Conservation (phyloP, 1,140 invertebrate genomes). For the Drosophila ambigua region DNA sequence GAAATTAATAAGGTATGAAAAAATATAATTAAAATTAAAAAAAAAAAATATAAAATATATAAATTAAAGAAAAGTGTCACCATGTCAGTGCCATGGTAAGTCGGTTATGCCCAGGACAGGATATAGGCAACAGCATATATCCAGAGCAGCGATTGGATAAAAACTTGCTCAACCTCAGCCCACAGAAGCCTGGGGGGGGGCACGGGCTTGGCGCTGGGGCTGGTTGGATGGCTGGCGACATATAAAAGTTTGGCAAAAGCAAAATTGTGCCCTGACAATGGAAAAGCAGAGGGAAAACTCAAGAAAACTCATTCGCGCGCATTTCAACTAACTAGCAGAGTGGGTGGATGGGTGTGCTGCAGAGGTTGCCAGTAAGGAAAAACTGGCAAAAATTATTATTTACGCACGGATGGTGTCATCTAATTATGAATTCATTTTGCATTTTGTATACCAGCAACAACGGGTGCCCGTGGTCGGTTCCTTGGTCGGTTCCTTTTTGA, state of each 20-base stretch:
- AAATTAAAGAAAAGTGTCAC: too few relatives aligned
- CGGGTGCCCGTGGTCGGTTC: conserved; percentile 1
- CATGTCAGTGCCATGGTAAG: too few relatives aligned
- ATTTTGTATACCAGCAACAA: conserved; percentile 66
- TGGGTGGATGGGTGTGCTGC: conserved; percentile 3
- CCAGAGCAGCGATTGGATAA: conserved; percentile 44
- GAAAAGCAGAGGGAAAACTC: conserved; percentile 44
- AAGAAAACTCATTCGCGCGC: conserved; percentile 79
- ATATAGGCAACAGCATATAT: conserved; percentile 7
- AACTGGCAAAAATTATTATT: conserved; percentile 79
- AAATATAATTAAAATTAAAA: too few relatives aligned
- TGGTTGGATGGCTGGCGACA: conserved; percentile 51
- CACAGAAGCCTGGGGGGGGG: conserved; percentile 16
- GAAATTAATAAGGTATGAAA: too few relatives aligned
- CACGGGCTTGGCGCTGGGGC: conserved; percentile 1
- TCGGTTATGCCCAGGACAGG: background rate
- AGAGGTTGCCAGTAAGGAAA: conserved; percentile 32
- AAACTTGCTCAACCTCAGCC: conserved; percentile 70
- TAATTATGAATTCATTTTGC: conserved; percentile 84
- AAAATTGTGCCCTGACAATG: conserved; percentile 70
- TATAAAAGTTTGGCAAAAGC: conserved; percentile 62
- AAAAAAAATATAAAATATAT: too few relatives aligned
- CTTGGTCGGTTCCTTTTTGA: conserved; percentile 37
- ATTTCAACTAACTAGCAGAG: conserved; percentile 75
- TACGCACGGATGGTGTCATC: conserved; percentile 84